phyloP scores from a whole-genome alignment of 2,888 invertebrate species.

The Gymnoscelis rufifasciata region DNA sequence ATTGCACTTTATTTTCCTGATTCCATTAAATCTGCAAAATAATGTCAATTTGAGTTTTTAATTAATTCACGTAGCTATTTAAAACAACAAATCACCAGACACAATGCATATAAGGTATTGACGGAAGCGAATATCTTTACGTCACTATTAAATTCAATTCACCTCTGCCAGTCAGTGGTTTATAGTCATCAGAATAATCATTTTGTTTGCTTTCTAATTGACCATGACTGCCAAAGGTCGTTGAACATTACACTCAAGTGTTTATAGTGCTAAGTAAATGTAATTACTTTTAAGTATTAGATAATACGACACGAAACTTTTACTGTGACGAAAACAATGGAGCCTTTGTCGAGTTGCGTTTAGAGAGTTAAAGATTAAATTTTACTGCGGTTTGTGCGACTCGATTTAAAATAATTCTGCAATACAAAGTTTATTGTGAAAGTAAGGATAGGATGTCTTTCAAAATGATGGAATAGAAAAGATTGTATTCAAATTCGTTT shows the following conservation, averaged over 20 bases:
- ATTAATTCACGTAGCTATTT: too few relatives aligned
- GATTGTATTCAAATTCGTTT: too few relatives aligned
- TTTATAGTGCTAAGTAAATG: constrained; percentile 3
- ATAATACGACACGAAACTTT: not conserved
- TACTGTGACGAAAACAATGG: not conserved
- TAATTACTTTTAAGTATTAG: not conserved
- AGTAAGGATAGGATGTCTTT: too few relatives aligned
- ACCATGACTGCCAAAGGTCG: constrained; percentile 21
- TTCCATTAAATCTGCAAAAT: too few relatives aligned
- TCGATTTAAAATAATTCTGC: too few relatives aligned
- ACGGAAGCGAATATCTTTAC: not conserved
- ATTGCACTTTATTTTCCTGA: too few relatives aligned
- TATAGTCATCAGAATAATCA: not conserved
- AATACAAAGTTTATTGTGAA: too few relatives aligned
- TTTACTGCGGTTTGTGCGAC: too few relatives aligned
- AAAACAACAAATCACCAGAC: too few relatives aligned
- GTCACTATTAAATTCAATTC: not conserved
- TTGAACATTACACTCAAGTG: constrained; percentile 16
- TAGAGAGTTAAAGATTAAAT: too few relatives aligned
- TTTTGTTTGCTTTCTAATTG: constrained; percentile 24
- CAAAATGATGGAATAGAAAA: too few relatives aligned
- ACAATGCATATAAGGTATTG: not conserved
- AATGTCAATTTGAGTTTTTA: too few relatives aligned
- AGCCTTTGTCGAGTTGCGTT: not conserved
- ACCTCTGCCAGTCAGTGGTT: not conserved